phyloP scores from a whole-genome alignment of 1,140 invertebrate species.

The Cydia amplana region DNA sequence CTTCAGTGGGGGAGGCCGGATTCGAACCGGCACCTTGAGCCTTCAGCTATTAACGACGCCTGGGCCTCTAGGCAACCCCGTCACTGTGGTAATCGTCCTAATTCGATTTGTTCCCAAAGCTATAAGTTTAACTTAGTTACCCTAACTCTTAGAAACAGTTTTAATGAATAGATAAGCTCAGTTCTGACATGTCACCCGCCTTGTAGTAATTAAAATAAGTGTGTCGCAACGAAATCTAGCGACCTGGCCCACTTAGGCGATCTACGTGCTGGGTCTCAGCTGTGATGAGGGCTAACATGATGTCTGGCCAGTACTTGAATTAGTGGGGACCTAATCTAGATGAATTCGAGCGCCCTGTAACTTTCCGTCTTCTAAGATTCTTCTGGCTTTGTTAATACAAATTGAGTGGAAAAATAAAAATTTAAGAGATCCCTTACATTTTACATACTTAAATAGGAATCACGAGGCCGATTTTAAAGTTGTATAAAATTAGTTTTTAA shows the following conservation, averaged over 20 bases:
- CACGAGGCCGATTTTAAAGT: no score
- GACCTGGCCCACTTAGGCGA: slow-evolving; percentile 1
- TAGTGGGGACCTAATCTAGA: not conserved
- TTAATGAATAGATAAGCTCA: not conserved
- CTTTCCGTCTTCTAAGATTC: not conserved
- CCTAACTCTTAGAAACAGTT: not conserved
- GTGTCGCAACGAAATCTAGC: slow-evolving; percentile 16
- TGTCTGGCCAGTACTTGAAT: not conserved
- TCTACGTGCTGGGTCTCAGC: slow-evolving; percentile 22
- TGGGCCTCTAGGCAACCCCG: no score
- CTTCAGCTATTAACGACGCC: no score
- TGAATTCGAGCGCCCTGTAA: not conserved
- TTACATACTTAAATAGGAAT: no score
- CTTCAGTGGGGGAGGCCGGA: no score
- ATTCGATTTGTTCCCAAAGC: no score
- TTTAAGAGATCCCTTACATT: no score
- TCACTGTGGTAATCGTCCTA: no score
- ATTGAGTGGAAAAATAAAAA: no score
- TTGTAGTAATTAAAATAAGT: slow-evolving; percentile 12
- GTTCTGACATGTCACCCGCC: not conserved
- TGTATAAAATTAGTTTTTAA: no score
- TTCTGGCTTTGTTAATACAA: no score
- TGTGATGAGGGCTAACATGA: not conserved
- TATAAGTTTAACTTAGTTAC: not conserved
- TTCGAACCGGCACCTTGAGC: no score